phyloP scores from a whole-genome alignment of 1,140 invertebrate genomes.

The Belonocnema kinseyi region DNA sequence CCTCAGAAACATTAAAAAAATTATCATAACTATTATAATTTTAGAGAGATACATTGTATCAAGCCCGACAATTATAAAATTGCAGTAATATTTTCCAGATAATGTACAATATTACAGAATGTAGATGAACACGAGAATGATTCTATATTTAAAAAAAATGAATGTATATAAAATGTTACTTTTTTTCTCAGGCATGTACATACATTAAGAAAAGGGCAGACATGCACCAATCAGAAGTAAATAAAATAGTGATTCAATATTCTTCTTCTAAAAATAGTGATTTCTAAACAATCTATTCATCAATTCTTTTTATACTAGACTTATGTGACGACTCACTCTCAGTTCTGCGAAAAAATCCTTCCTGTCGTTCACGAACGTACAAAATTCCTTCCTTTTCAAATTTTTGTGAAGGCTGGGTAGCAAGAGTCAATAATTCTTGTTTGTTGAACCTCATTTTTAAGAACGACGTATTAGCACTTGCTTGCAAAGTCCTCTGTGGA shows the following conservation, averaged over 20 bases:
- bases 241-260: not conserved
- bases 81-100: too few species aligned
- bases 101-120: too few species aligned
- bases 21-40: too few species aligned
- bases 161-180: not conserved
- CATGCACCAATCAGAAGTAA: not conserved
- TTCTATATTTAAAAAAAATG: not conserved
- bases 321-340: constrained; percentile 83
- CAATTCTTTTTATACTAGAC: not conserved
- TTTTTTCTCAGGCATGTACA: constrained; percentile 14
- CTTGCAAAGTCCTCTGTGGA: constrained; percentile 34
- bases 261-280: not conserved
- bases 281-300: not conserved
- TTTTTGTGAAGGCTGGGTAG: constrained; percentile 89
- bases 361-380: constrained; percentile 90
- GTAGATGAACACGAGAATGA: not conserved
- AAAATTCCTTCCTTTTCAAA: constrained; percentile 95
- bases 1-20: not conserved
- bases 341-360: constrained; percentile 92
- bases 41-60: too few species aligned
- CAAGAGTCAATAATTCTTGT: constrained; percentile 89
- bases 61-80: too few species aligned
- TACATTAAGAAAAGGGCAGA: constrained; percentile 6
- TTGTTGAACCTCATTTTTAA: constrained; percentile 92
- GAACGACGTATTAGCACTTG: constrained; percentile 27